Evolutionary conservation across 2,888 invertebrate species (phyloP), one percentile per base, ranked within the genome.

Genomic region (Clunio marinus): DNA sequence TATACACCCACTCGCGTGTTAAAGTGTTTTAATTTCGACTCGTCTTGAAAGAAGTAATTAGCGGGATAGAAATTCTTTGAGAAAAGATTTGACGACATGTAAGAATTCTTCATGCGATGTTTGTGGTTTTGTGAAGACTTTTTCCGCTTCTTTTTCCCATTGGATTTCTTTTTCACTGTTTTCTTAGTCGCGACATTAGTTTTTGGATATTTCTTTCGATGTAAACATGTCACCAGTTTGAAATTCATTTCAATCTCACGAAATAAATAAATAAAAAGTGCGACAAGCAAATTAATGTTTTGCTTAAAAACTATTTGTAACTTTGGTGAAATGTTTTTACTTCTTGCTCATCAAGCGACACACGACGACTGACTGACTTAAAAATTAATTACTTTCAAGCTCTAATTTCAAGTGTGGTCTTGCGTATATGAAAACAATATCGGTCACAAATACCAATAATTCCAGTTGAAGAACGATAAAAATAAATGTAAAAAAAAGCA

Each of bases 41-140:
- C 55, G 25, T 66, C 55, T 66, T 66, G 51, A n/a, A 66, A 66
- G 35, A 66, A 66, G 45, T 66, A 55, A 55, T 66, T 66, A 27
- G 66, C 66, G 22, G 66, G 66, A 37, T 66, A 66, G 25, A 66
- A 66, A 25, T 55, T 66, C 22, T 55, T 51, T 13, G 66, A 55
- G 10, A 63, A 63, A n/a, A 66, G 35, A 55, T 66, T 66, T 24
- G 66, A 51, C 5, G 66, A 55, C 20, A 55, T 15, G 25, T 66
- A 66, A 66, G 66, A 22, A 0, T 22, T 51, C 45, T 66, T 66
- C 1, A 37, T 10, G n/a, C 66, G 51, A 22, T 25, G 22, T 15
- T 35, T 28, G 22, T 55, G 66, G 7, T 27, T 66, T 41, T 10
- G 2, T 32, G 66, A 66, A 32, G 17, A 13, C 25, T 51, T 66